Conservation (phyloP, 2,797 vertebrate genomes). For the Diplodus sargus region DNA sequence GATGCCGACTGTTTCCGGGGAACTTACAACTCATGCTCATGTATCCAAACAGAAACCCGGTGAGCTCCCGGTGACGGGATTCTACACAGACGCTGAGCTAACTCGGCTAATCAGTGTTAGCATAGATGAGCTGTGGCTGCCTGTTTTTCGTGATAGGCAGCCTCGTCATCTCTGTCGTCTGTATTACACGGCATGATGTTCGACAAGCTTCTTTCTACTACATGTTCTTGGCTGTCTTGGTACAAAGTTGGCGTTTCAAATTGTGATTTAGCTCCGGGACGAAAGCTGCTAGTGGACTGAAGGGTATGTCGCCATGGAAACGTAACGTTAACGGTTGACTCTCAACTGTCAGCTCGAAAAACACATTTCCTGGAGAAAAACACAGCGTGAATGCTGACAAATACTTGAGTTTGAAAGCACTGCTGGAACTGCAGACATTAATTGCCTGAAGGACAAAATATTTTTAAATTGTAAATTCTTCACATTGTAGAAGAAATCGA, state of each 20-base stretch:
- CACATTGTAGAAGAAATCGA: no score
- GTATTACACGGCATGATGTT: neutral
- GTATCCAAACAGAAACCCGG: no score
- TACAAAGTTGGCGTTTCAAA: neutral
- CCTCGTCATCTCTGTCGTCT: neutral
- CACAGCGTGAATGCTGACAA: no score
- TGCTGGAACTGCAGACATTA: no score
- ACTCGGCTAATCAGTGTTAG: conserved; percentile 63
- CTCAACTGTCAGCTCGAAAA: neutral
- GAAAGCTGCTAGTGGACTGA: neutral
- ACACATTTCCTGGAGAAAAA: no score
- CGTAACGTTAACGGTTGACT: conserved; percentile 6
- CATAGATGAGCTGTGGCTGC: conserved; percentile 29
- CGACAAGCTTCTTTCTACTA: neutral
- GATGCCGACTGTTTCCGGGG: neutral
- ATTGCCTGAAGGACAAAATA: no score
- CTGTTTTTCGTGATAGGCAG: neutral
- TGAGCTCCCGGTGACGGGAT: neutral
- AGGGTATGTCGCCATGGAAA: conserved; percentile 62
- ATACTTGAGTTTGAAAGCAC: no score
- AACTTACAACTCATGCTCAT: rapidly evolving
- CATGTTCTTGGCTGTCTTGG: neutral
- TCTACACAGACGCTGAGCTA: conserved; percentile 34
- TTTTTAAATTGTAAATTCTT: no score
- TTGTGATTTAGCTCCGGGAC: neutral